Base-by-base conservation (phyloP, 2,888 invertebrate genomes). In the Amblyjoppa fuscipennis region DNA sequence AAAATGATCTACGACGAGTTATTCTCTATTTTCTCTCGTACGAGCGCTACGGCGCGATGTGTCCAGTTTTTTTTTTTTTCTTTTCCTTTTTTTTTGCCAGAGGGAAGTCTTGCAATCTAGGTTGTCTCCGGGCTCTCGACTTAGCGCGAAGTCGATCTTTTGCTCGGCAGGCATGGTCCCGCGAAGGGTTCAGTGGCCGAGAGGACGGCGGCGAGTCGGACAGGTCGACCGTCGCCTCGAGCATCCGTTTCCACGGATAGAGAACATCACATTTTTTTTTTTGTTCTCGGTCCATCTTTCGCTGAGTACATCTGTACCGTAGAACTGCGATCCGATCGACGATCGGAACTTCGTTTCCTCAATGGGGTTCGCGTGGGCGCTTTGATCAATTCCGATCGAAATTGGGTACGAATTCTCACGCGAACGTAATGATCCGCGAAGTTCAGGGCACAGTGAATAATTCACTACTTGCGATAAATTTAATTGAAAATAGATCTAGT, bases 1-100 rank as follows among this genome's bases (percentile, higher is more conserved):
- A 76, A 85, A 83, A 85, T 79, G 61, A 83, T 73, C 66, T 73
- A 80, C 76, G 7, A 25, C 76, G 7, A 25, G 66, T 85, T 69
- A 25, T 59, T 61, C 66, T 56, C 64, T 11, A 28, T 61, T 61
- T 61, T 28, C 61, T 61, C 16, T 61, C 28, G 3, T 16, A 31
- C 13, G 28, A 28, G 3, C 34, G 66, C 25, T 13, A 16, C 9
- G 16, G 28, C 45, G 28, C 31, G 20, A 7, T 31, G 51, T 51
- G 76, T 76, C 66, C 20, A 31, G 34, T 61, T 41, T 41, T 41
- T 41, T 7, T 38, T 38, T 9, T 38, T 38, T n/a, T 4, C 5
- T 59, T 28, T 34, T 34, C 16, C 34, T 16, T 68, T 61, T 6
- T 68, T 68, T 53, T 53, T 76, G 51, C 16, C 31, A n/a, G 51